Evolutionary conservation across 2,113 vertebrate species (phyloP), one percentile per base, ranked within the genome.

Genomic region (Nibea albiflora): DNA sequence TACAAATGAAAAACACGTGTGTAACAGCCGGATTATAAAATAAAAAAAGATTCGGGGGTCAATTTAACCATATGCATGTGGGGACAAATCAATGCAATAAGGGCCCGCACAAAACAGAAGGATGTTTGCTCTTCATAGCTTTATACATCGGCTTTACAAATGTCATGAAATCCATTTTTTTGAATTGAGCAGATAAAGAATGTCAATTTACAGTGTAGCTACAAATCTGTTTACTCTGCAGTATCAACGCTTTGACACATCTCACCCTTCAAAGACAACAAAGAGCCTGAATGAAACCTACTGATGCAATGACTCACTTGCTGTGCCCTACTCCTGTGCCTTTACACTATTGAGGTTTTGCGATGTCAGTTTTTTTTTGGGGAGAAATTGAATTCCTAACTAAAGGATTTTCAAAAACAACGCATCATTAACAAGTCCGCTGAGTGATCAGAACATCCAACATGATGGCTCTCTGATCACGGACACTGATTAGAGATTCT

Each of bases 371-470:
- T 72, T 77, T 67, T 60, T 12, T 68, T 78, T 42, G 39, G 44
- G 12, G 28, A n/a, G 16, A 31, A 28, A 66, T 4, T 28, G 12
- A 86, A 69, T 28, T 81, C 16, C 56, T 69, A 63, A 83, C 61
- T 11, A 66, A 52, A 69, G 60, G 65, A 74, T 53, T 71, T 80
- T 64, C 44, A 80, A 76, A 85, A 53, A 75, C 28, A 24, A 65
- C 69, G 24, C 39, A 46, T 56, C 64, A 28, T 80, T 70, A 66
- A 82, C 46, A 50, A 62, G 60, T 44, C 20, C 42, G 47, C 76
- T 50, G 39, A 47, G 57, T 78, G 84, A 90, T 83, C 67, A 66
- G 62, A 73, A 80, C 61, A 47, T 80, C 24, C 24, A 53, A 70
- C 73, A 44, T 66, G 28, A 80, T 76, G 58, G 87, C 66, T 47